Evolutionary conservation across 2,888 invertebrate species (phyloP).

Genomic region (Steinernema hermaphroditum): DNA sequence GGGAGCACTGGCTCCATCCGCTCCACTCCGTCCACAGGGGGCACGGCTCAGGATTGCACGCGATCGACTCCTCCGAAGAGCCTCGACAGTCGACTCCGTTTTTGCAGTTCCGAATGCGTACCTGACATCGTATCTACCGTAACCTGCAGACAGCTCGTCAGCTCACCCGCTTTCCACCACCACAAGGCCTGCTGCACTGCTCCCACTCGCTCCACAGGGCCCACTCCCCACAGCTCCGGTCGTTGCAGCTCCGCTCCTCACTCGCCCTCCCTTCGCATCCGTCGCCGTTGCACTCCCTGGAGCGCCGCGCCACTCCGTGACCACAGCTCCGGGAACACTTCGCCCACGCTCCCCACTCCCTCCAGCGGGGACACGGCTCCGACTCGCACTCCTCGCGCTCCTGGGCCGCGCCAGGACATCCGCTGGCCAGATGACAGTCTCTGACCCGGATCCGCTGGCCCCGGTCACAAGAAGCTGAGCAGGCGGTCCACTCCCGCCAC

Average conservation of each 20-base stretch:
- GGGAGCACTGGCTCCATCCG: conserved; percentile 36
- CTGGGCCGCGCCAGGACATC: conserved; percentile 37
- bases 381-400: conserved; percentile 39
- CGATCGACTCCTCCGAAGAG: conserved; percentile 41
- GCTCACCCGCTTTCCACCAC: conserved; percentile 41
- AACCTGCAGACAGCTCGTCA: background rate
- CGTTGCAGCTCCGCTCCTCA: conserved; percentile 16
- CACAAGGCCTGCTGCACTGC: conserved; percentile 43
- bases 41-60: conserved; percentile 44
- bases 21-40: conserved; percentile 45
- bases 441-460: conserved; percentile 36
- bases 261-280: conserved; percentile 38
- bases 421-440: conserved; percentile 36
- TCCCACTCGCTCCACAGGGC: conserved; percentile 32
- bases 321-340: conserved; percentile 43
- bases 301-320: conserved; percentile 36
- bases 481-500: conserved; percentile 37
- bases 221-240: conserved; percentile 30
- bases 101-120: background rate
- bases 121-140: background rate
- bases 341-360: conserved; percentile 39
- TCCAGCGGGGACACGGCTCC: conserved; percentile 39
- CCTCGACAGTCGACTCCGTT: conserved; percentile 42
- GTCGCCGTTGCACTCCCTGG: conserved; percentile 34
- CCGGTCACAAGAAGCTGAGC: conserved; percentile 40